Conservation (phyloP, 2,113 vertebrate genomes). For the Tupaia chinensis region DNA sequence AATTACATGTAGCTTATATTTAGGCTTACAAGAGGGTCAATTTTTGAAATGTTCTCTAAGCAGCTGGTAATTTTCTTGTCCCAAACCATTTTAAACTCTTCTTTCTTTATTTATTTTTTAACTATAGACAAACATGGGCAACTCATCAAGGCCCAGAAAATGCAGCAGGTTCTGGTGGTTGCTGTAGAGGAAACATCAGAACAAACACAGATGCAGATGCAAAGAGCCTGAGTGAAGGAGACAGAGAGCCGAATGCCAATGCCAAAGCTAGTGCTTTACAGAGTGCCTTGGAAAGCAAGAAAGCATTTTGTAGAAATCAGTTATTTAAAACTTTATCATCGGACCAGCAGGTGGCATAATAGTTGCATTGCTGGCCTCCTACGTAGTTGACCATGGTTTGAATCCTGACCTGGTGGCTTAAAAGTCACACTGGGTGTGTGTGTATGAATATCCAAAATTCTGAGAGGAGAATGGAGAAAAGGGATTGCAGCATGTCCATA, state of each 20-base stretch:
- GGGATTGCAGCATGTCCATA: no score
- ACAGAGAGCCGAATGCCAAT: neutral
- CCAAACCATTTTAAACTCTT: neutral
- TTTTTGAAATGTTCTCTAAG: slow-evolving; percentile 12
- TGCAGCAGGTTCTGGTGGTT: neutral
- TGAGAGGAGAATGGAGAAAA: no score
- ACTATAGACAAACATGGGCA: neutral
- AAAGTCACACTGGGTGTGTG: no score
- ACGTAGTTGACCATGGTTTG: no score
- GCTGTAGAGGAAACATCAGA: neutral
- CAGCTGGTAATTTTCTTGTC: neutral
- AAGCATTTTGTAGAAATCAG: neutral
- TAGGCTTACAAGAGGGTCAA: neutral
- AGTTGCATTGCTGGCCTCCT: no score
- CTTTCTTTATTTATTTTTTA: neutral
- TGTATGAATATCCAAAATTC: no score
- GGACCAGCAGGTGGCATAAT: no score
- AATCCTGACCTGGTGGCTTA: no score
- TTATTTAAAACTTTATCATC: neutral
- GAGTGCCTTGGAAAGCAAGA: neutral
- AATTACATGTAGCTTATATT: neutral
- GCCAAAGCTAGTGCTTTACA: neutral
- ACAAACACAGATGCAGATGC: neutral
- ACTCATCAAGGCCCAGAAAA: neutral
- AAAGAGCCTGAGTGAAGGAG: neutral